Percentiles rank a stretch among this genome's conserved stretches.
Conservation (phyloP, 2,113 vertebrate genomes). For the Pelusios castaneus region DNA sequence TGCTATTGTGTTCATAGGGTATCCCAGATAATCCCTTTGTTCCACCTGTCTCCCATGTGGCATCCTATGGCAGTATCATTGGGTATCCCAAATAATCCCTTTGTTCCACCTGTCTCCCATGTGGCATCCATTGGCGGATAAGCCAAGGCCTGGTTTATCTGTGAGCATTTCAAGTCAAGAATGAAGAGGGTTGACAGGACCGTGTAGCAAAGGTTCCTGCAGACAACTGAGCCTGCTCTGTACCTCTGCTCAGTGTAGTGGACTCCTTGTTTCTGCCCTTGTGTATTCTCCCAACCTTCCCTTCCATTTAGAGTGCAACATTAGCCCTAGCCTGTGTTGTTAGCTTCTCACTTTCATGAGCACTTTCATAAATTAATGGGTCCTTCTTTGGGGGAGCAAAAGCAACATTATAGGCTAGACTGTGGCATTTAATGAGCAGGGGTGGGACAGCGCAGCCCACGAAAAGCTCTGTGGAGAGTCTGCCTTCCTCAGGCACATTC, state of each 20-base stretch:
- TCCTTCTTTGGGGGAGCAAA: conserved; percentile 36
- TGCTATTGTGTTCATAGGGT: conserved; percentile 48
- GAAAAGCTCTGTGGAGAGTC: not conserved
- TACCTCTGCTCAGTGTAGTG: conserved; percentile 24
- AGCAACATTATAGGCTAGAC: conserved; percentile 9
- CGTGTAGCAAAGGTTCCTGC: not conserved
- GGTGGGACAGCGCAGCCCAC: not conserved
- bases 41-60: conserved; percentile 66
- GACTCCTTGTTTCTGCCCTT: conserved; percentile 29
- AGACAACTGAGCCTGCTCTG: conserved; percentile 55
- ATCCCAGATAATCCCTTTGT: conserved; percentile 51
- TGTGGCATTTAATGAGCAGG: conserved; percentile 12
- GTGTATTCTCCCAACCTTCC: not conserved
- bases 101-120: conserved; percentile 69
- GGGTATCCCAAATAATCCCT: conserved; percentile 34
- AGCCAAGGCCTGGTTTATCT: conserved; percentile 67
- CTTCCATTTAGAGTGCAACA: not conserved
- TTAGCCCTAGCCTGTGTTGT: not conserved
- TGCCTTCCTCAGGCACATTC: not conserved
- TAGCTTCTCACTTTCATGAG: conserved; percentile 23
- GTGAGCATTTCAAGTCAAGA: conserved; percentile 66
- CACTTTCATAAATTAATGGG: not conserved
- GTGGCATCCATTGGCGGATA: too few species aligned
- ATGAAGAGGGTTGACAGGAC: conserved; percentile 56
- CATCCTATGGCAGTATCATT: too few species aligned